Evolutionary conservation across 2,113 vertebrate genomes (phyloP), one percentile per base, ranked within the genome.

Genomic region (Neogobius melanostomus): DNA sequence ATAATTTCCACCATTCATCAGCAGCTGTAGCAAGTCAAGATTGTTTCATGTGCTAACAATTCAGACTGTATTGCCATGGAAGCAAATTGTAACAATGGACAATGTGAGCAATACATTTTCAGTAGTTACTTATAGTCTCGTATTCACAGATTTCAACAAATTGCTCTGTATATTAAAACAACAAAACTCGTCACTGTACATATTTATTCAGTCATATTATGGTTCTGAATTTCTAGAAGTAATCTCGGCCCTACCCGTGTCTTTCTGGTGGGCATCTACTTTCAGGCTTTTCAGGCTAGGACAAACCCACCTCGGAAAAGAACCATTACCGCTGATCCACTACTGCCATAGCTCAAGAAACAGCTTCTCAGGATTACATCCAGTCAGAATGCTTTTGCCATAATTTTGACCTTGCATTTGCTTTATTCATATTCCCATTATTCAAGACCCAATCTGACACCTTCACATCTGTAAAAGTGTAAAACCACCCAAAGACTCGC

Each of bases 1-100:
- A 82, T 88, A 84, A 86, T 88, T 84, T 82, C 53, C 67, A 57
- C 79, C 75, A 86, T 90, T 86, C 46, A 81, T 88, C 85, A 86
- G 68, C 46, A 44, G 63, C 51, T 69, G 62, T 69, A 69, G 79
- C 51, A 5, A 67, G 68, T 76, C 75, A 76, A 70, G 75, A 61
- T 51, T 8, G 45, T 64, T 8, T 11, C 54, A 69, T 70, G 64
- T 62, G 8, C 42, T 48, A 50, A 72, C 17, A 45, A 9, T 14
- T n/a, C 59, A 61, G 15, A 61, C 9, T n/a, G 59, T 45, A 45
- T 45, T 42, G 56, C 42, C 21, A 21, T 21, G 21, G 21, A 21
- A 21, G 21, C 21, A 21, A 21, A 21, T 11, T 36, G 28, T 42
- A 10, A 57, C 7, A 17, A 52, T 52, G 14, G 5, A 52, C 6